Conservation (phyloP, 2,113 vertebrate genomes). For the Grantiella picta region DNA sequence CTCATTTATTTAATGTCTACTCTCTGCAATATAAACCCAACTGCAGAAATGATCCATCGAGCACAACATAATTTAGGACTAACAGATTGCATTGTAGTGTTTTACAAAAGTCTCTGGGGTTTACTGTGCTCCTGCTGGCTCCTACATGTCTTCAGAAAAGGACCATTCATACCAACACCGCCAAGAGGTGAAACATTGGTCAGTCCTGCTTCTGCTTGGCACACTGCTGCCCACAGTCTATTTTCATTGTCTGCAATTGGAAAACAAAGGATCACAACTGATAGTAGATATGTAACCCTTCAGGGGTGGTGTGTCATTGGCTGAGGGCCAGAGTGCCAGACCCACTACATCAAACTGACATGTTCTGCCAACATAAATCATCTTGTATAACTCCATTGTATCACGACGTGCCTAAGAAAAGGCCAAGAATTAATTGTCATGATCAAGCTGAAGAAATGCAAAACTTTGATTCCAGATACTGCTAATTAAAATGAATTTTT, state of each 20-base stretch:
- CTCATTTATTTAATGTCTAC: constrained; percentile 11
- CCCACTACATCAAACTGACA: not conserved
- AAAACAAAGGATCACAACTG: not conserved
- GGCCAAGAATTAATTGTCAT: not conserved
- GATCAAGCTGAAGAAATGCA: not conserved
- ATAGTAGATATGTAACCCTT: not conserved
- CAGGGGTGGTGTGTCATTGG: not conserved
- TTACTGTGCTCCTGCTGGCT: not conserved
- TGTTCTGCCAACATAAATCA: not conserved
- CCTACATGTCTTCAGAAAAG: not conserved
- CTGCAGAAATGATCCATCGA: constrained; percentile 19
- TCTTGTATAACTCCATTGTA: not conserved
- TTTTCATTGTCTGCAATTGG: not conserved
- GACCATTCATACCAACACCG: not conserved
- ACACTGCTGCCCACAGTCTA: not conserved
- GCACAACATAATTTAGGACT: constrained; percentile 13
- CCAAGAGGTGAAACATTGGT: not conserved
- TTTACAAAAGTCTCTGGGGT: not conserved
- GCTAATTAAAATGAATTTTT: not conserved
- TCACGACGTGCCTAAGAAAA: not conserved
- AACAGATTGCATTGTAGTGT: not conserved
- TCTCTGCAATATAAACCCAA: constrained; percentile 16
- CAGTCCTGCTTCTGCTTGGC: not conserved
- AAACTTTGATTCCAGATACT: not conserved
- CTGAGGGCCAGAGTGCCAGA: not conserved